Base-by-base conservation (phyloP, 2,113 vertebrate genomes). In the Origma solitaria region DNA sequence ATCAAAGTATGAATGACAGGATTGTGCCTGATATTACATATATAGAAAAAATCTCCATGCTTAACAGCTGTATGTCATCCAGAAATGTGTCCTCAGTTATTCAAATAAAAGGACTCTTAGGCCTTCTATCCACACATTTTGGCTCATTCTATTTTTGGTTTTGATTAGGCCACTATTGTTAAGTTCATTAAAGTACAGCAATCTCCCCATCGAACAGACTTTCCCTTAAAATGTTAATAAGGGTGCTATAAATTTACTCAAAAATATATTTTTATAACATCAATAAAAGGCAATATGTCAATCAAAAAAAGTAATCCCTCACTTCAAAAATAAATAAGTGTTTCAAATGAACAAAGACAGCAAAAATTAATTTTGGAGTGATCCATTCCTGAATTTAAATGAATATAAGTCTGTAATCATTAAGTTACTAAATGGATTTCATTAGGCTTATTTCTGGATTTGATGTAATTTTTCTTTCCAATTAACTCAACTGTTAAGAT, bases 401-500 rank as follows among this genome's bases (percentile, higher is more conserved):
- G 14, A 89, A 82, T 31, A 72, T 78, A 94, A 96, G 93, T 94
- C 88, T 82, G 40, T 87, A 96, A 97, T 96, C 54, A 82, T 77
- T 77, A 92, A 49, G 33, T 88, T 76, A 88, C 17, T 88, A 64
- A 86, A 57, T 70, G 19, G 44, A 86, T 68, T 78, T 92, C 42
- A 50, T 95, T 95, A 96, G 80, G 69, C 83, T 95, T 96, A 89
- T 95, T 95, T 95, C 90, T 95, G 82, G 58, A 25, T 88, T 95
- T 92, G 77, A 83, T 96, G 75, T 82, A 15, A 86, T 96, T 97
- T 97, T 95, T 96, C 94, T 96, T 93, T 85, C 94, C 96, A 97
- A 95, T 97, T 97, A 97, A 94, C 89, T 95, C 94, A 95, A 68
- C 82, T 88, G 77, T 84, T 97, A 87, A 89, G 81, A 97, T 96